These are phyloP conservation scores for Sarcophaga carnaria DNA, from an alignment of 2,888 invertebrate species.

Conservation along the genomic window DNA sequence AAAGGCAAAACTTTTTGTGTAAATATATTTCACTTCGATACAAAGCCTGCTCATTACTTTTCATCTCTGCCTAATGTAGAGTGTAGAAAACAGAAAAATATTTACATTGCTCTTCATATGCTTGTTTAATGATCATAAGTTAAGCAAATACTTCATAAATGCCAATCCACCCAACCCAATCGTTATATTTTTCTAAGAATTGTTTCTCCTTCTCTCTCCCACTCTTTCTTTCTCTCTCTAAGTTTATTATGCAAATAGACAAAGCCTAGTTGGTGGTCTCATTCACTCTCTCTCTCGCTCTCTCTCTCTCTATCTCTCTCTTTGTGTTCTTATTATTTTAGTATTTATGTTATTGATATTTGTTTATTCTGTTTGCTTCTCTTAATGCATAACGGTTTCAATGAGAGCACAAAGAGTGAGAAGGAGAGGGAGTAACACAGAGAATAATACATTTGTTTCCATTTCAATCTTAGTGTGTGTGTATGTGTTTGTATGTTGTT, in stretches of 20 bases:
- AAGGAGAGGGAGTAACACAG: neutral
- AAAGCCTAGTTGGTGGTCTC: no score
- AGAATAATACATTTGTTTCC: neutral
- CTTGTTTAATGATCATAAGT: constrained; percentile 16
- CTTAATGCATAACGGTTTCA: neutral
- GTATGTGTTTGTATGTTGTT: neutral
- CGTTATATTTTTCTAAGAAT: neutral
- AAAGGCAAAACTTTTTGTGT: no score
- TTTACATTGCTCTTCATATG: neutral
- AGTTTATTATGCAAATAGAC: no score
- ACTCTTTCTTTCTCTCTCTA: neutral
- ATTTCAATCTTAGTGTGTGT: neutral
- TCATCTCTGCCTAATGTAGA: no score
- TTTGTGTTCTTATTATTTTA: neutral
- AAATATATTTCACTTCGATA: no score
- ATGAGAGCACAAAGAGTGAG: neutral
- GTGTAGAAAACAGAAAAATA: no score
- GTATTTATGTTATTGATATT: neutral
- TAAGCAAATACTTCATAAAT: constrained; percentile 17
- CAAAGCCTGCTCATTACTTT: no score
- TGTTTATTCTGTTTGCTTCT: constrained; percentile 29
- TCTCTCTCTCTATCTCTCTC: neutral
- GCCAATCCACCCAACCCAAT: neutral
- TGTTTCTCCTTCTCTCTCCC: neutral
- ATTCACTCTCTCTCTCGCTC: neutral